Conservation (phyloP, 2,797 vertebrate genomes). For the Pipistrellus pygmaeus region DNA sequence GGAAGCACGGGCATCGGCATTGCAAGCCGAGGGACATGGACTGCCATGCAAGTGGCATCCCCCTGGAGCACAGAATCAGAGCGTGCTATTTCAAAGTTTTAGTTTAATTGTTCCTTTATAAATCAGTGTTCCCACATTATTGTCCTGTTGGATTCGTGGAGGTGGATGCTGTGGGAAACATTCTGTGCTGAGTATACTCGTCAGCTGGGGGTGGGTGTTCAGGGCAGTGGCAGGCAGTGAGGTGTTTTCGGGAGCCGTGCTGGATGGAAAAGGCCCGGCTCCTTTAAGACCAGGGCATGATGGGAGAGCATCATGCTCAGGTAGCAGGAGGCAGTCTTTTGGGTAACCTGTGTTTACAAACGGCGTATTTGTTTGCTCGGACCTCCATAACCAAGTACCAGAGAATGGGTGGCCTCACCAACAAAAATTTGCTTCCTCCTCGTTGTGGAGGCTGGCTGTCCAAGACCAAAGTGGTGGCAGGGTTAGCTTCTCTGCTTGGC, state of each 20-base stretch:
- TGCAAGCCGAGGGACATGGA: not conserved
- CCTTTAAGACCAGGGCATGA: not conserved
- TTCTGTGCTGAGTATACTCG: not conserved
- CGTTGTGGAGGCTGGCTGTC: not conserved
- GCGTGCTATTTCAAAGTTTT: not conserved
- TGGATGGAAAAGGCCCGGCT: not conserved
- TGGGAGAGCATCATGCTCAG: not conserved
- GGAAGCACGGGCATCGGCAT: not conserved
- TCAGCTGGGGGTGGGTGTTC: too few species aligned
- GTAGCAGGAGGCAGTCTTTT: not conserved
- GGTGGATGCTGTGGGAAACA: not conserved
- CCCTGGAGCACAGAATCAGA: conserved; percentile 44
- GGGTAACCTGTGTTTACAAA: not conserved
- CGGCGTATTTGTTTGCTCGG: not conserved
- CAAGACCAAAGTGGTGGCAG: not conserved
- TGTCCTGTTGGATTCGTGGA: conserved; percentile 8
- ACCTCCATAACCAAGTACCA: not conserved
- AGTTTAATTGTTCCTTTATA: not conserved
- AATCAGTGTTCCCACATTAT: not conserved
- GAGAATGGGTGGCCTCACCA: not conserved
- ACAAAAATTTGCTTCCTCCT: not conserved
- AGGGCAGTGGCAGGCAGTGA: not conserved
- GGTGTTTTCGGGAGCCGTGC: not conserved
- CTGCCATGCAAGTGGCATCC: not conserved
- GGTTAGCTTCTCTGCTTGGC: not conserved